Base-by-base conservation (phyloP, 2,888 invertebrate species). In the Corbicula japonica region DNA sequence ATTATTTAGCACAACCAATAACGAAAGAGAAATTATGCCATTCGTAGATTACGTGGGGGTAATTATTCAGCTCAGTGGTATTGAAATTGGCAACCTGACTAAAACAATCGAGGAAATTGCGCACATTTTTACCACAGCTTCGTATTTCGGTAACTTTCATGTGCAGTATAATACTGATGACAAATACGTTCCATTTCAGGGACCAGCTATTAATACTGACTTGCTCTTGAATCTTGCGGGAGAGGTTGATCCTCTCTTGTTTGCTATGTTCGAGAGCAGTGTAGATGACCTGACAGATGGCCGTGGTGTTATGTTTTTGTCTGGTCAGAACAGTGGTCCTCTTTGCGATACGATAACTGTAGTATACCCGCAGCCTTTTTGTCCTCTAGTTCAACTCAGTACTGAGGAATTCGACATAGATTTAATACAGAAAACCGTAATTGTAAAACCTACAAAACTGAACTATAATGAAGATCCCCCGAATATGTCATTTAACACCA, bases 281-380 rank as follows among this genome's bases (percentile, higher is more conserved):
- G 15, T 50, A 1, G 35, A 35, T 30, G 66, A 66, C 23, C 50
- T 35, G 2, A 41, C n/a, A 18, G 54, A 66, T 54, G 66, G 66
- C 1, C 50, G 30, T 30, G 54, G 66, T 4, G 23, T 66, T 30
- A 2, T 54, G 18, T 38, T 23, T 6, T 28, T 54, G 23, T 41
- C 15, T 5, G 38, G 21, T 0, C 12, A 38, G n/a, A n/a, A n/a
- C n/a, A n/a, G n/a, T n/a, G n/a, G n/a, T n/a, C n/a, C n/a, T n/a
- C n/a, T n/a, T n/a, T n/a, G n/a, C n/a, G n/a, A n/a, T n/a, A n/a
- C n/a, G n/a, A n/a, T n/a, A 41, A 32, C 30, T 3, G 32, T 12
- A 26, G 28, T 66, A 8, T 54, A 66, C 28, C 66, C 66, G 5
- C 28, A 41, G 38, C 66, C 66, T 1, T 66, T 54, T 54, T 66